Evolutionary conservation across 2,888 invertebrate genomes (phyloP).

Genomic region (Lymantria monacha): DNA sequence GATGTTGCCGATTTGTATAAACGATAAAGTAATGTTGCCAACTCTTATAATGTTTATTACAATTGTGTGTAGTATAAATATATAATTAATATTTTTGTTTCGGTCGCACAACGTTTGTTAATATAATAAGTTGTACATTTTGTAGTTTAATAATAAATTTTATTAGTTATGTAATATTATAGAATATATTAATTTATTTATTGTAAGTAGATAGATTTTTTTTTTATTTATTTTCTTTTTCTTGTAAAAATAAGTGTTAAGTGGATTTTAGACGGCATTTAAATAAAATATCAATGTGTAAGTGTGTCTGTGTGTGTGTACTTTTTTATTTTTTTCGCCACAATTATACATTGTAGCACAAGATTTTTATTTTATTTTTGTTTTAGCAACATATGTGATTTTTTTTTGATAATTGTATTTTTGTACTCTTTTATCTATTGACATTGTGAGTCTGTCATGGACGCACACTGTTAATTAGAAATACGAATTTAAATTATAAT

Average conservation of each 20-base stretch:
- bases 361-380: slow-evolving; percentile 31
- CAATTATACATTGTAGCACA: slow-evolving; percentile 59
- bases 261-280: slow-evolving; percentile 43
- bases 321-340: slow-evolving; percentile 37
- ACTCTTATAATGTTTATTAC: slow-evolving; percentile 8
- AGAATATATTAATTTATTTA: slow-evolving; percentile 35
- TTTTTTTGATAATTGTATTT: background rate
- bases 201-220: slow-evolving; percentile 37
- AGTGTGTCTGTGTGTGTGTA: slow-evolving; percentile 36
- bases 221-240: slow-evolving; percentile 23
- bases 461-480: too few species aligned
- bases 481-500: too few species aligned
- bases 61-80: slow-evolving; percentile 26
- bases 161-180: slow-evolving; percentile 17
- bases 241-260: slow-evolving; percentile 38
- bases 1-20: background rate
- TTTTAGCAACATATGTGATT: background rate
- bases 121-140: slow-evolving; percentile 29
- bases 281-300: slow-evolving; percentile 32
- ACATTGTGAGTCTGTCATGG: too few species aligned
- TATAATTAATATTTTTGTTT: slow-evolving; percentile 17
- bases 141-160: slow-evolving; percentile 27
- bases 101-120: slow-evolving; percentile 32
- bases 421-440: too few species aligned
- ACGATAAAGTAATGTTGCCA: slow-evolving; percentile 14